Evolutionary conservation across 1,140 invertebrate genomes (phyloP).

Genomic region (Cecropterus lyciades): DNA sequence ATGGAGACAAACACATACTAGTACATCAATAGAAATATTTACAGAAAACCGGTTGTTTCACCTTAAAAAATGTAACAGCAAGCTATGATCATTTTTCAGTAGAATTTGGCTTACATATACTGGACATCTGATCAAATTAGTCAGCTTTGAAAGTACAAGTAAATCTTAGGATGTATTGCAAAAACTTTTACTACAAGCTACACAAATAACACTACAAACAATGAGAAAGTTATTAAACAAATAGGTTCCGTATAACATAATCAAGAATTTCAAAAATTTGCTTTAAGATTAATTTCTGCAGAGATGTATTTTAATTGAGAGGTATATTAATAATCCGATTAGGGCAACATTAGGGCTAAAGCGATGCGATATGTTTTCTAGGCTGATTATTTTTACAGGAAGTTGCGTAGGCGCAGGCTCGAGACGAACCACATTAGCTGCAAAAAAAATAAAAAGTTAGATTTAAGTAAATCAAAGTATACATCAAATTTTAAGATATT

Average conservation of each 20-base stretch:
- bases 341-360: slow-evolving; percentile 8
- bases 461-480: too few relatives aligned
- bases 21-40: too few relatives aligned
- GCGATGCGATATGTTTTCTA: slow-evolving; percentile 52
- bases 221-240: slow-evolving; percentile 6
- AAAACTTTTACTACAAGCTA: slow-evolving; percentile 11
- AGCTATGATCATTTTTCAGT: neutral
- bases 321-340: slow-evolving; percentile 7
- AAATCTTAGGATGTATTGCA: neutral
- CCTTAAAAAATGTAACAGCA: neutral
- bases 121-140: neutral
- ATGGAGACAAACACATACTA: too few relatives aligned
- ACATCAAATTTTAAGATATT: too few relatives aligned
- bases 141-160: neutral
- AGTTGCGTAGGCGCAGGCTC: slow-evolving; percentile 70
- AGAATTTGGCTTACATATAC: neutral
- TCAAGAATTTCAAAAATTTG: neutral
- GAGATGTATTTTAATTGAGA: slow-evolving; percentile 11
- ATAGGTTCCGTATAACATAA: neutral
- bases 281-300: neutral
- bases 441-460: too few relatives aligned
- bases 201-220: slow-evolving; percentile 8
- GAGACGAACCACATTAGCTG: slow-evolving; percentile 63
- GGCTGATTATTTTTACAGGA: slow-evolving; percentile 69
- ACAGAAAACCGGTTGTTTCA: too few relatives aligned